Base-by-base conservation (phyloP, 2,888 invertebrate species). In the Synanthedon vespiformis region DNA sequence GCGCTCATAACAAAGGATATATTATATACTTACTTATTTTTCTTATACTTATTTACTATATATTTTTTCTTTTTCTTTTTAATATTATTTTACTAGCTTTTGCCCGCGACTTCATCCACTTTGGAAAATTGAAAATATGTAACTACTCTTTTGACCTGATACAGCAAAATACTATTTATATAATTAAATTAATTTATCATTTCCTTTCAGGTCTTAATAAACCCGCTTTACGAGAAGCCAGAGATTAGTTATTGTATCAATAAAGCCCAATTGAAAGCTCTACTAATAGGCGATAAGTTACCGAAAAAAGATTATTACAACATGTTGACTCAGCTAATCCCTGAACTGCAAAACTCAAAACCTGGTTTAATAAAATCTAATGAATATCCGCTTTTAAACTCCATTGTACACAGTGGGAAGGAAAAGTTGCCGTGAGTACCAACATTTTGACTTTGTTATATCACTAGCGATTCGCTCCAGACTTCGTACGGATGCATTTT, bases 201-300 rank as follows among this genome's bases (percentile, higher is more conserved):
- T 34, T 22, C 5, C 5, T 68, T 69, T 40, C 72, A 93, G 91
- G 95, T 94, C 4, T 90, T 92, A 51, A 88, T 96, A 51, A 97
- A 97, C 69, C 93, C 96, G 0, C 88, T 89, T 0, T 96, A 94
- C 70, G 90, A 92, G 68, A 83, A 89, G 8, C 69, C 80, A 0
- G 97, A 97, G 72, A 64, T 97, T 2, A 87, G 90, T 53, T 95
- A 92, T 70, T 92, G 92, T 55, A 70, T 97, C 12, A 89, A 91
- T 51, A 94, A 94, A 80, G 93, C 93, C 0, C 89, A 88, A 1
- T 81, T 92, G 27, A 92, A 91, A 66, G 91, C 91, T 3, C 67
- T 96, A 0, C 69, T 97, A 1, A 88, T 92, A 3, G 90, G 92
- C 0, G 90, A 90, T 22, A 80, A 70, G 13, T 89, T 92, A 63